phyloP scores from a whole-genome alignment of 2,888 invertebrate genomes.

The Drosophila putrida region DNA sequence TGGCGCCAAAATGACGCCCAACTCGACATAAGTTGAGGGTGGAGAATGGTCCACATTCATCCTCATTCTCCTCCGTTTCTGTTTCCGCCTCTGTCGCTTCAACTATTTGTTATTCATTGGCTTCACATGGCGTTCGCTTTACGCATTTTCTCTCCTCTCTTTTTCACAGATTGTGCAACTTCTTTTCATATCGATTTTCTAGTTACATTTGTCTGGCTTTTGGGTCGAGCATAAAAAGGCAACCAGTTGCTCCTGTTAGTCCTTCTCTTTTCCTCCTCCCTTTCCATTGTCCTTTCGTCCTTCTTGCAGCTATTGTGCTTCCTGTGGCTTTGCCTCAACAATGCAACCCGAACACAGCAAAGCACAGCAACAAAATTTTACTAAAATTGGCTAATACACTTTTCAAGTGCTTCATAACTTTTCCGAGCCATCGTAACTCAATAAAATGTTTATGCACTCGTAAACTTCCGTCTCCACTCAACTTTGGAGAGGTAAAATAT shows the following conservation, averaged over 20 bases:
- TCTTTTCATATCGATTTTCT: conserved; percentile 71
- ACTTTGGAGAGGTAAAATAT: background rate
- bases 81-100: background rate
- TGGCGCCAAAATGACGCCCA: conserved; percentile 75
- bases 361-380: conserved; percentile 16
- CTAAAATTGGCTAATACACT: conserved; percentile 41
- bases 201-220: conserved; percentile 78
- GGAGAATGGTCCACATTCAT: background rate
- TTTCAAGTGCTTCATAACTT: conserved; percentile 38
- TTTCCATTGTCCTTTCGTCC: background rate
- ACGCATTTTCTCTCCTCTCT: conserved; percentile 19
- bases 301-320: conserved; percentile 7
- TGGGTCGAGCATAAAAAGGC: conserved; percentile 60
- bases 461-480: conserved; percentile 12
- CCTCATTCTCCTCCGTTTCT: background rate
- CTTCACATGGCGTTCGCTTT: conserved; percentile 63
- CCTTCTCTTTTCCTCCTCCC: background rate
- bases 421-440: conserved; percentile 9
- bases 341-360: conserved; percentile 28
- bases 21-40: conserved; percentile 9
- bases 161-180: conserved; percentile 52
- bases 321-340: conserved; percentile 39
- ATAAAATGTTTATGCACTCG: conserved; percentile 28
- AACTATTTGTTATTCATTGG: conserved; percentile 76
- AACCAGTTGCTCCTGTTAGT: conserved; percentile 64